Evolutionary conservation across 2,888 invertebrate species (phyloP).

Genomic region (Harmothoe impar): DNA sequence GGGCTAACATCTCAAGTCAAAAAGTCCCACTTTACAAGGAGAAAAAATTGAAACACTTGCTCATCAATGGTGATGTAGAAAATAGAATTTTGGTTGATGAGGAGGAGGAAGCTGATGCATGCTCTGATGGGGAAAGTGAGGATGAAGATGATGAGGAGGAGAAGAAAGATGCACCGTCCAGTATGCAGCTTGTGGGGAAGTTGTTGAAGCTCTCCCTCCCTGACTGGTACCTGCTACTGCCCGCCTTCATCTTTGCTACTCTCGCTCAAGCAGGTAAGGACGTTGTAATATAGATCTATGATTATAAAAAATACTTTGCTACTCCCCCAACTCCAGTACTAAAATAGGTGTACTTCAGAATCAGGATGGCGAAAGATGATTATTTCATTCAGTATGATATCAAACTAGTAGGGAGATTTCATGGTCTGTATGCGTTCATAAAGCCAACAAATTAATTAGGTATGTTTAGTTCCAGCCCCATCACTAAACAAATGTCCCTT

Average conservation of each 20-base stretch:
- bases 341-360: too few relatives aligned
- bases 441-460: too few relatives aligned
- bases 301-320: too few relatives aligned
- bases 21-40: conserved; percentile 45
- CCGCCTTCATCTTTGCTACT: conserved; percentile 70
- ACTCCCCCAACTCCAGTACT: too few relatives aligned
- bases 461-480: too few relatives aligned
- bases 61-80: conserved; percentile 40
- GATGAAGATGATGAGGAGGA: not conserved
- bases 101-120: not conserved
- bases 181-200: conserved; percentile 69
- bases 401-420: too few relatives aligned
- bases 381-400: too few relatives aligned
- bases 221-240: conserved; percentile 72
- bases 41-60: conserved; percentile 39
- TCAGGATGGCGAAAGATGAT: too few relatives aligned
- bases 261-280: not conserved
- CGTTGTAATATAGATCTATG: too few relatives aligned
- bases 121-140: not conserved
- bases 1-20: conserved; percentile 69
- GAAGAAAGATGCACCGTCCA: conserved; percentile 51
- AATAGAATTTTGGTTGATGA: conserved; percentile 64
- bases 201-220: conserved; percentile 74
- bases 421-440: too few relatives aligned
- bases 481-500: too few relatives aligned